phyloP scores from a whole-genome alignment of 2,888 invertebrate species.

The Nemurella pictetii region DNA sequence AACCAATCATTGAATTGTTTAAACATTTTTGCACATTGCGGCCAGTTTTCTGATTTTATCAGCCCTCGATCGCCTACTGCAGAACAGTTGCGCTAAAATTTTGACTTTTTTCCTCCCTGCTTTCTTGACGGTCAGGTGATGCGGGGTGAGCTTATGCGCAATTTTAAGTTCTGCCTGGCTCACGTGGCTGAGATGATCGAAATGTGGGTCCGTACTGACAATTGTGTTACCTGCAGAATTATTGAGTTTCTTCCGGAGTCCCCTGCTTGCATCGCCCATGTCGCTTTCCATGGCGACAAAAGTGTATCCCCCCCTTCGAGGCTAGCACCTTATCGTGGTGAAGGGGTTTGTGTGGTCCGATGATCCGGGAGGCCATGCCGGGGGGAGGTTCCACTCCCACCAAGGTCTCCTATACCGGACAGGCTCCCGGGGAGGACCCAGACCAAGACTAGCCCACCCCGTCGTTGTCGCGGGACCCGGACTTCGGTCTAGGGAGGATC shows the following conservation, averaged over 20 bases:
- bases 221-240: neutral
- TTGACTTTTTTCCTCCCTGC: neutral
- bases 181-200: neutral
- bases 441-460: too few species aligned
- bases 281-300: too few species aligned
- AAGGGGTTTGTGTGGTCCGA: too few species aligned
- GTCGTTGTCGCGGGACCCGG: too few species aligned
- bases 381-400: too few species aligned
- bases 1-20: constrained; percentile 1
- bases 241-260: neutral
- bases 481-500: too few species aligned
- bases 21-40: neutral
- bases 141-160: neutral
- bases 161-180: neutral
- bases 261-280: too few species aligned
- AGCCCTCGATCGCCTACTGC: neutral
- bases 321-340: too few species aligned
- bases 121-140: neutral
- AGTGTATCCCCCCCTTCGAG: too few species aligned
- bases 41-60: constrained; percentile 2
- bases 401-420: too few species aligned
- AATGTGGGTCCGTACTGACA: neutral
- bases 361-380: too few species aligned
- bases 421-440: too few species aligned
- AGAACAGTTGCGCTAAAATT: neutral